These are phyloP conservation scores for Labeo rohita DNA, from an alignment of 2,113 vertebrate genomes.

Conservation along the genomic window DNA sequence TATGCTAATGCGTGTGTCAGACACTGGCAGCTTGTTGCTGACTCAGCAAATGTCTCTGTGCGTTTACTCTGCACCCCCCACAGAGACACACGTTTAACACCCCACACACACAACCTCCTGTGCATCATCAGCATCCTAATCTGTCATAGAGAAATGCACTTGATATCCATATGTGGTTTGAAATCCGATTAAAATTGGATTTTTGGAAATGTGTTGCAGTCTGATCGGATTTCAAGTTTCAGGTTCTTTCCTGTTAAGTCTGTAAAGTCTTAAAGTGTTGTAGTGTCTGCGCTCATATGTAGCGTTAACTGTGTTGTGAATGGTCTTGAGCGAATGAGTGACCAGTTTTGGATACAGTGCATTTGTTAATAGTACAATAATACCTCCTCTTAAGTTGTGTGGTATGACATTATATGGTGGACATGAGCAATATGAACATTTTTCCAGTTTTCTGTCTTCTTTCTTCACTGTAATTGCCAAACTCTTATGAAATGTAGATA, in stretches of 20 bases:
- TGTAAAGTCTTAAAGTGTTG: not conserved
- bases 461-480: not conserved
- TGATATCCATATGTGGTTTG: slow-evolving; percentile 22
- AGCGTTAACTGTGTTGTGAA: not conserved
- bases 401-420: not conserved
- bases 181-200: slow-evolving; percentile 34
- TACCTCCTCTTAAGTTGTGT: not conserved
- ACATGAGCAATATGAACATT: not conserved
- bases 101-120: not conserved
- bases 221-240: slow-evolving; percentile 3
- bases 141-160: not conserved
- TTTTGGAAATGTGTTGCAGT: slow-evolving; percentile 10
- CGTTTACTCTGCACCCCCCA: slow-evolving; percentile 19
- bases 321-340: not conserved
- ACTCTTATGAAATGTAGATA: not conserved
- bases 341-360: not conserved
- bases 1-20: slow-evolving; percentile 29
- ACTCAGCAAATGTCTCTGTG: slow-evolving; percentile 38
- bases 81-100: slow-evolving; percentile 6
- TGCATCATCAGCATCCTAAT: slow-evolving; percentile 24
- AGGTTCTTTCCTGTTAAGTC: not conserved
- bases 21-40: slow-evolving; percentile 44
- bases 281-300: not conserved
- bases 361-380: not conserved
- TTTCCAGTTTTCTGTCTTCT: not conserved